Evolutionary conservation across 2,888 invertebrate genomes (phyloP), one percentile per base, ranked within the genome.

Genomic region (Protophormia terraenovae): DNA sequence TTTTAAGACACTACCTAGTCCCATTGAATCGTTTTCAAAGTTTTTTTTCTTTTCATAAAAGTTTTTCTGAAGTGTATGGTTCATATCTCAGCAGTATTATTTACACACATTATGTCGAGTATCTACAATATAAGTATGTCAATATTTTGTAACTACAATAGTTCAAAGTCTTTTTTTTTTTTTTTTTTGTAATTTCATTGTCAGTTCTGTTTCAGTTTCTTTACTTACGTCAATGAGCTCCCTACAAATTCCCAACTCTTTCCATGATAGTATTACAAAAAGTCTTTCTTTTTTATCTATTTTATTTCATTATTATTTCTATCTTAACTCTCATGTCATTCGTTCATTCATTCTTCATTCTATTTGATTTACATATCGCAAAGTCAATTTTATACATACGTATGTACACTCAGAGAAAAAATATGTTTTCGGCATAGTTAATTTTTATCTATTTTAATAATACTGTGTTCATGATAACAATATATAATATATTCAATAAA

Each of bases 381-480:
- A 75, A 75, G 53, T 38, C 50, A 38, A 62, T 53, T 75, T 53
- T 69, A 35, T 50, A n/a, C n/a, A n/a, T n/a, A n/a, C n/a, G n/a
- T n/a, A n/a, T n/a, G n/a, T n/a, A n/a, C n/a, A n/a, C n/a, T n/a
- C n/a, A n/a, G n/a, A n/a, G n/a, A n/a, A n/a, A n/a, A n/a, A n/a
- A n/a, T n/a, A n/a, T n/a, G n/a, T n/a, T n/a, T n/a, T n/a, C n/a
- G n/a, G n/a, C n/a, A n/a, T n/a, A n/a, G n/a, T n/a, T n/a, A n/a
- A n/a, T n/a, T n/a, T n/a, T n/a, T n/a, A n/a, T n/a, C n/a, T n/a
- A n/a, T n/a, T n/a, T n/a, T n/a, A n/a, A n/a, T n/a, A n/a, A n/a
- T n/a, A n/a, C n/a, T n/a, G n/a, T n/a, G n/a, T n/a, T n/a, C n/a
- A n/a, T n/a, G n/a, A n/a, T n/a, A n/a, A n/a, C n/a, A n/a, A n/a